Evolutionary conservation across 1,140 invertebrate species (phyloP).

Genomic region (Zaprionus tsacasi): DNA sequence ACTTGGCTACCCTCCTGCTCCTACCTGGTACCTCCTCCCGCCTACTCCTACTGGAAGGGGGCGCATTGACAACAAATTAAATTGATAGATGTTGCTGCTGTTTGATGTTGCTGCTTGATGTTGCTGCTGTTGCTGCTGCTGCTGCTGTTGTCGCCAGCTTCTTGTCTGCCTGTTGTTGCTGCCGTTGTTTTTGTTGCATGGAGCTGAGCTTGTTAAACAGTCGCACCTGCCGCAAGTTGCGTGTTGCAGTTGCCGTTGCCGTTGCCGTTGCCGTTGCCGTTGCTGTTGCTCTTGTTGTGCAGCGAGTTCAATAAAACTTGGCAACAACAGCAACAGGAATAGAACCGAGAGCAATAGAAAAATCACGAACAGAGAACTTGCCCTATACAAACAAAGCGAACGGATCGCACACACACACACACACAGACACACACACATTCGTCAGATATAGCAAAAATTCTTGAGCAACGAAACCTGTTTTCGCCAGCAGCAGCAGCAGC

Average conservation of each 20-base stretch:
- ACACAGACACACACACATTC: slow-evolving; percentile 16
- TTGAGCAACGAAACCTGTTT: slow-evolving; percentile 74
- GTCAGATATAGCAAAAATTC: slow-evolving; percentile 67
- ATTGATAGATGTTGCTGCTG: not conserved
- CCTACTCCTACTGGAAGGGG: not conserved
- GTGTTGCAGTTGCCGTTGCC: not conserved
- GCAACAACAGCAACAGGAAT: not conserved
- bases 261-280: not conserved
- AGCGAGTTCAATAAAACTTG: slow-evolving; percentile 7
- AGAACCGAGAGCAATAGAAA: slow-evolving; percentile 8
- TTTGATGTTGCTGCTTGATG: not conserved
- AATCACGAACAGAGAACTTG: slow-evolving; percentile 4
- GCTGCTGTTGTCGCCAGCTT: not conserved
- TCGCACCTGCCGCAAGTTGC: slow-evolving; percentile 5
- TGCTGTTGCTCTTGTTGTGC: not conserved
- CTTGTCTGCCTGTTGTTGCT: not conserved
- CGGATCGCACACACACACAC: not conserved
- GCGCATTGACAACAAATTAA: not conserved
- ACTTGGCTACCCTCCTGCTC: not conserved
- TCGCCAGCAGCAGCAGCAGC: slow-evolving; percentile 20
- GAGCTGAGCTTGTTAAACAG: not conserved
- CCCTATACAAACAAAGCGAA: slow-evolving; percentile 1
- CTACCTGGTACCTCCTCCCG: not conserved
- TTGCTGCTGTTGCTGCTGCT: not conserved
- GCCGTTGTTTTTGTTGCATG: not conserved